Base-by-base conservation (phyloP, 37 sponge, comb jelly and placozoan species). In the Petrosia ficiformis region DNA sequence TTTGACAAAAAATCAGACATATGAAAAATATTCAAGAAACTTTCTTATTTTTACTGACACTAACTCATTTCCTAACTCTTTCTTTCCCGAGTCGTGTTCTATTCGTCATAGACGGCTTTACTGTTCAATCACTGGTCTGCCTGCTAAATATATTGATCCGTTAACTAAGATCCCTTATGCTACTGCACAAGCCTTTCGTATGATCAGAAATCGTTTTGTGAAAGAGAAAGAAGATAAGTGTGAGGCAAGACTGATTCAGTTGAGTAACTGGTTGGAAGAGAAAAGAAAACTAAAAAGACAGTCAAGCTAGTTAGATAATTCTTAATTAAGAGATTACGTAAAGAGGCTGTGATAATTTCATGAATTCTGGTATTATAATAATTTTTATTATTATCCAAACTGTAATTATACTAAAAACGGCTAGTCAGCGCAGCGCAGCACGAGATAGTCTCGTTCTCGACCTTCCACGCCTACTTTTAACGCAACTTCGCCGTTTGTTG, bases 121-220 rank as follows among this genome's bases (percentile, higher is more conserved):
- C 63, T 99, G 99, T 72, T 87, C 85, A 22, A 79, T 99, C 0
- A 96, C 99, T 43, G 90, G 94, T 8, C 91, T 93, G 0, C 94
- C 92, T 14, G 99, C 99, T 25, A 89, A 83, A 59, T 99, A 99
- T 72, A 79, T 87, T 24, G 99, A 99, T 70, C 96, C 99, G 6
- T 57, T 96, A 4, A 99, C 99, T 0, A 59, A 76, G 28, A 86
- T 81, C 1, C 97, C 99, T 0, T 99, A 99, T 75, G 84, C 97
- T 25, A 93, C 87, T 1, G 78, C 90, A 1, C 81, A 91, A 48
- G 97, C 99, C 19, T 99, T 99, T 76, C 88, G 87, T 57, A 71
- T 88, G 8, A 86, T 99, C 30, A 68, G 97, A 35, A 77, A 73
- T 39, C 42, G 77, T 0, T 94, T 83, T 57, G 87, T 86, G 38